A percentile compares a stretch with the other conserved stretches of the same genome.
phyloP scores from a whole-genome alignment of 2,797 vertebrate species.

The Enteromius viviparus region DNA sequence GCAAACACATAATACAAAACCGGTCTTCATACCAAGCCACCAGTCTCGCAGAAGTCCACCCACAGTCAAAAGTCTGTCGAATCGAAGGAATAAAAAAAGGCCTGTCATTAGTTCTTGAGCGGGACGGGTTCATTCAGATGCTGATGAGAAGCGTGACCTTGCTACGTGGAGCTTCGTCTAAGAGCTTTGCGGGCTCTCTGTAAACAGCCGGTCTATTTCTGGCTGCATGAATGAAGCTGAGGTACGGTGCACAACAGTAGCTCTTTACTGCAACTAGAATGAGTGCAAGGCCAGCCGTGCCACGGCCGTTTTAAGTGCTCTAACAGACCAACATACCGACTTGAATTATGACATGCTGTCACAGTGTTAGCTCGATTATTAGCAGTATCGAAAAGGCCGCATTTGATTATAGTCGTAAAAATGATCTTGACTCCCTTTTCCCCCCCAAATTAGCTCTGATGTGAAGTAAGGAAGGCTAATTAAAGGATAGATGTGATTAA shows the following conservation, averaged over 20 bases:
- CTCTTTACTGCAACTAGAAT: background rate
- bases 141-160: slow-evolving; percentile 51
- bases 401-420: slow-evolving; percentile 17
- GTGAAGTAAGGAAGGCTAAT: slow-evolving; percentile 40
- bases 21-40: background rate
- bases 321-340: background rate
- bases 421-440: background rate
- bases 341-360: slow-evolving; percentile 10
- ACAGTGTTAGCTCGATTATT: slow-evolving; percentile 1
- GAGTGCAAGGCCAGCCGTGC: background rate
- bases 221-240: slow-evolving; percentile 47
- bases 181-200: slow-evolving; percentile 50
- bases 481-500: slow-evolving; percentile 55
- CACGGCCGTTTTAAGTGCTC: background rate
- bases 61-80: background rate
- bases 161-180: slow-evolving; percentile 43
- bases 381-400: slow-evolving; percentile 9
- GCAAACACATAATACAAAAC: slow-evolving; percentile 41
- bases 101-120: background rate
- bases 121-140: slow-evolving; percentile 38
- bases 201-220: slow-evolving; percentile 59
- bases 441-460: slow-evolving; percentile 43
- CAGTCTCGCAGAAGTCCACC: background rate
- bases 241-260: slow-evolving; percentile 2
- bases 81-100: background rate